A percentile compares a stretch with the other conserved stretches of the same genome.
Evolutionary conservation across 2,888 invertebrate species (phyloP).

Genomic region (Pristionchus mayeri): DNA sequence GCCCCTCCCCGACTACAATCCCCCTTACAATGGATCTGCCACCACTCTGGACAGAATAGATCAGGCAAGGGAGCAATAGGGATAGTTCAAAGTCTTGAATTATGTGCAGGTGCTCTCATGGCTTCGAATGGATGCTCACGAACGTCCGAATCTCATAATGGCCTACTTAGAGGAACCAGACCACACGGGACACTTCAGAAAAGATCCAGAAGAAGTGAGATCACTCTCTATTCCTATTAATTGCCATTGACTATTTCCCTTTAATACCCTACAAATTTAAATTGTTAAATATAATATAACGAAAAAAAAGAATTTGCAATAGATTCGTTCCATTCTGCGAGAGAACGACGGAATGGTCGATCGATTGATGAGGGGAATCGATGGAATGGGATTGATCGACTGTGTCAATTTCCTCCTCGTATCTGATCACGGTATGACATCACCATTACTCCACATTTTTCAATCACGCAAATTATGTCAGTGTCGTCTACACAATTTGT

Average conservation of each 20-base stretch:
- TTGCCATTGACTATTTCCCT: too few relatives aligned
- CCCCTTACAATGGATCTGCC: neutral
- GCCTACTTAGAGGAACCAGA: constrained; percentile 46
- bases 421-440: constrained; percentile 69
- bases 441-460: neutral
- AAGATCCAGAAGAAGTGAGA: constrained; percentile 17
- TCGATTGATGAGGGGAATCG: constrained; percentile 13
- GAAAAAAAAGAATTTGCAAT: too few relatives aligned
- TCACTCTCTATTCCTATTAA: neutral
- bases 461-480: too few relatives aligned
- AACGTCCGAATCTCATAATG: constrained; percentile 46
- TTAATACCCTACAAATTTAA: too few relatives aligned
- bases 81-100: too few relatives aligned
- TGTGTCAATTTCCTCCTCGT: constrained; percentile 71
- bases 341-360: constrained; percentile 36
- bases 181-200: constrained; percentile 48
- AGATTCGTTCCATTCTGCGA: constrained; percentile 10
- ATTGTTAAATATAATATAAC: too few relatives aligned
- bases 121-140: neutral
- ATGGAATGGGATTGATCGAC: constrained; percentile 60
- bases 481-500: neutral
- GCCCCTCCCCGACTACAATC: constrained; percentile 4
- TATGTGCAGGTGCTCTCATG: constrained; percentile 36
- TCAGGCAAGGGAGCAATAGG: constrained; percentile 7
- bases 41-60: constrained; percentile 16